Evolutionary conservation across 2,888 invertebrate genomes (phyloP), one percentile per base, ranked within the genome.

Genomic region (Tiliacea aurago): DNA sequence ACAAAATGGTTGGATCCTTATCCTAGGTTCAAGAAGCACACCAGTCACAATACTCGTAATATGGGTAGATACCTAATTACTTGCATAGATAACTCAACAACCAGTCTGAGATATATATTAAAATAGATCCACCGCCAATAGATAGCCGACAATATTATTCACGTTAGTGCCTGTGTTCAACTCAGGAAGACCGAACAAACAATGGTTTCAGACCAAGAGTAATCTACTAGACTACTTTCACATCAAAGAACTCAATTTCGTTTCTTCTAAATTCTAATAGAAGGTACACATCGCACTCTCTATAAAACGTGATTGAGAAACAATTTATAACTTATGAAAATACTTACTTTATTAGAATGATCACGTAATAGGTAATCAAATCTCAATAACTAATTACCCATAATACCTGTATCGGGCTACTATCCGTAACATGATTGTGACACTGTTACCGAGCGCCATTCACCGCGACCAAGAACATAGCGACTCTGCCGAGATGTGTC

Each of bases 291-390:
- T 43, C 28, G 45, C n/a, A 62, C 11, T 37, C 9, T 53, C 23
- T 13, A 2, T 15, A 18, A 10, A 3, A 37, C n/a, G 23, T 53
- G 15, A 45, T 23, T 23, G 9, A 20, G 15, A n/a, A 45, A 53
- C 10, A 20, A 49, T 43, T 9, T 23, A 1, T 20, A 33, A 73
- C 18, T 18, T n/a, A 28, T 28, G 28, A 28, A 28, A 28, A 28
- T 2, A 28, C 1, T 2, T 2, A 28, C 28, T 28, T n/a, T 28
- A 28, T 28, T 28, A 43, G 33, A n/a, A 33, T 45, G 1, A 45
- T 51, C 9, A 75, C 56, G 73, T 58, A 37, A 18, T 28, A 18
- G 15, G 7, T 37, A 33, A 58, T 66, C 56, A 56, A 76, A 49
- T 33, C 15, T 33, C 47, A 49, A 47, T 63, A 55, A 43, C 56